Base-by-base conservation (phyloP, 2,113 vertebrate species). In the Campylorhamphus procurvoides region DNA sequence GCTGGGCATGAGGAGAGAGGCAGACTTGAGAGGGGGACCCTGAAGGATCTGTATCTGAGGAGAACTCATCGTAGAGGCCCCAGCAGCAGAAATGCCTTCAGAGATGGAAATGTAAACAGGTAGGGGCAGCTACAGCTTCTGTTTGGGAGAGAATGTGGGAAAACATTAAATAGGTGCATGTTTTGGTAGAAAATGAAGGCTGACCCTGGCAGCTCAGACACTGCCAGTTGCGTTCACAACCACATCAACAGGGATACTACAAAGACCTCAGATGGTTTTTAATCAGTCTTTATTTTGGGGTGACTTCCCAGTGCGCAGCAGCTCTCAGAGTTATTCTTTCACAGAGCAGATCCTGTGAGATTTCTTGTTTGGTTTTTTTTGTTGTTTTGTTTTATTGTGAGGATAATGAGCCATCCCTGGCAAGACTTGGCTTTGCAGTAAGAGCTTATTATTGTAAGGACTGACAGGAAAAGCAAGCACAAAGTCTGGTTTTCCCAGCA, bases 401-500 rank as follows among this genome's bases (percentile, higher is more conserved):
- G 64, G 55, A 71, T 83, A 73, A 79, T 80, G 91, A 85, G 76
- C 67, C 93, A 59, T 88, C 75, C 75, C 47, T 93, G 71, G 67
- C 75, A 91, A 91, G 79, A 80, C 82, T 66, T 90, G 55, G 63
- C 79, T 74, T 87, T 93, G 80, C 47, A 77, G 53, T 88, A 82
- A 47, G 71, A 89, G 59, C 63, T 90, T 96, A 18, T 91, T 95
- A 87, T 93, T 95, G 35, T 94, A 88, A 74, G 55, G 56, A 31
- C 82, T 90, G 72, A 89, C 75, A 84, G 93, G 94, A 94, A 92
- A 83, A 74, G 75, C 63, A 63, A 90, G 75, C 1, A 0, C 88
- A 84, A 93, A 87, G 76, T 84, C 83, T 80, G 63, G 33, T 94
- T 95, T 97, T 95, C 92, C 90, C 94, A 95, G 82, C 84, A 94